Evolutionary conservation across 2,113 vertebrate genomes (phyloP), one percentile per base, ranked within the genome.

Genomic region (Orientallactaga bullata): DNA sequence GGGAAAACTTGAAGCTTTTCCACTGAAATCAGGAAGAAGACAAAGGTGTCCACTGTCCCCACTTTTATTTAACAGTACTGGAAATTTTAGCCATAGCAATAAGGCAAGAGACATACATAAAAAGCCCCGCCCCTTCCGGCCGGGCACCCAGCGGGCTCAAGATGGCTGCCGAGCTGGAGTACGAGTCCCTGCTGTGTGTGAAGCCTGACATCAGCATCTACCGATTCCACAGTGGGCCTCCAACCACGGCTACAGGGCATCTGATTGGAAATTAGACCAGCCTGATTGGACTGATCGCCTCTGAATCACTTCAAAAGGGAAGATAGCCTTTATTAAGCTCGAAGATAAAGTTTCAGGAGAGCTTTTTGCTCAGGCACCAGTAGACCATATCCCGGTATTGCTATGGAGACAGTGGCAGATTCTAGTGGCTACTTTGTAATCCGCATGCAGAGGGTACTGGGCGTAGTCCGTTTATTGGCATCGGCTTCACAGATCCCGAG

Each of bases 241-340:
- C 74, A 99, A 99, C 98, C 99, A 99, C 88, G 99, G 99, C 0
- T 98, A 99, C 98, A 99, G 99, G 99, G 99, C 99, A 9, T 99
- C 99, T n/a, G 99, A 99, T 96, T 99, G 99, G 99, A 99, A 99
- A 97, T 97, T 99, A 97, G 99, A 99, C 63, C 97, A 99, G 83
- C 99, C 99, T 0, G 99, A 99, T 94, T 99, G 99, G 99, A 99
- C 98, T 32, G 99, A 99, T 47, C 98, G 99, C 42, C 99, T 99
- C 96, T 98, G 99, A 71, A 98, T 99, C 94, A 99, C 99, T 20
- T 99, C 99, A 32, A 99, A 99, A 96, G 99, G 99, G 81, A 99
- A 99, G 97, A 98, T 98, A 73, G 99, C 99, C 2, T n/a, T n/a
- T n/a, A n/a, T n/a, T n/a, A n/a, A n/a, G n/a, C n/a, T n/a, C n/a